Base-by-base conservation (phyloP, 1,140 invertebrate species). In the Phymastichus coffea region DNA sequence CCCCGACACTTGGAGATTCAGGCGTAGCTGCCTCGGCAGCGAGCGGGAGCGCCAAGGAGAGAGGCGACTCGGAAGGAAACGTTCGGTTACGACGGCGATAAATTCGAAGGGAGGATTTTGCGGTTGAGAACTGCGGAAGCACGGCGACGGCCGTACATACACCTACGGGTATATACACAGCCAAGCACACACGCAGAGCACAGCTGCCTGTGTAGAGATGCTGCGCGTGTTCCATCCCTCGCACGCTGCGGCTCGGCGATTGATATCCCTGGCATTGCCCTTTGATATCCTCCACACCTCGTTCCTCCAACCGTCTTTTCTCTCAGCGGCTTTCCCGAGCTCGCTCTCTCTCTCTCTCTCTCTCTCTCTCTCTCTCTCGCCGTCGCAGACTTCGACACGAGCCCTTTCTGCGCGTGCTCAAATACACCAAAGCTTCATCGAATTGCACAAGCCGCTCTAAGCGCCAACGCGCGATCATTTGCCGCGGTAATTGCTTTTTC, bases 11-110 rank as follows among this genome's bases (percentile, higher is more conserved):
- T 44, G 15, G 25, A 47, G 44, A 28, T 28, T 26, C 25, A 26
- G 26, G 44, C 44, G 26, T 47, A 28, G 22, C 44, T n/a, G n/a
- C n/a, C n/a, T 28, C 44, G 22, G 26, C 44, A 26, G 26, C 23
- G 23, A 25, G n/a, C n/a, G 23, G 40, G 57, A 60, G 41, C 41
- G 63, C 59, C 56, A 59, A 47, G 62, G 38, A 53, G 65, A 67
- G 63, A 20, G 56, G 52, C n/a, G 52, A 59, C 35, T 52, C 52
- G 64, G 52, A 67, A 67, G 71, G 48, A 71, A 74, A 57, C 63
- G 70, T 73, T 74, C 68, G 64, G 74, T 77, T 78, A 78, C 74
- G 71, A 75, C 67, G 59, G 69, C 73, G 72, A 79, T 78, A 79
- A 79, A 78, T 77, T 77, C 65, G 61, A 73, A 67, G 66, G 68